Evolutionary conservation across 2,113 vertebrate genomes (phyloP).

Genomic region (Lophotis ruficrista): DNA sequence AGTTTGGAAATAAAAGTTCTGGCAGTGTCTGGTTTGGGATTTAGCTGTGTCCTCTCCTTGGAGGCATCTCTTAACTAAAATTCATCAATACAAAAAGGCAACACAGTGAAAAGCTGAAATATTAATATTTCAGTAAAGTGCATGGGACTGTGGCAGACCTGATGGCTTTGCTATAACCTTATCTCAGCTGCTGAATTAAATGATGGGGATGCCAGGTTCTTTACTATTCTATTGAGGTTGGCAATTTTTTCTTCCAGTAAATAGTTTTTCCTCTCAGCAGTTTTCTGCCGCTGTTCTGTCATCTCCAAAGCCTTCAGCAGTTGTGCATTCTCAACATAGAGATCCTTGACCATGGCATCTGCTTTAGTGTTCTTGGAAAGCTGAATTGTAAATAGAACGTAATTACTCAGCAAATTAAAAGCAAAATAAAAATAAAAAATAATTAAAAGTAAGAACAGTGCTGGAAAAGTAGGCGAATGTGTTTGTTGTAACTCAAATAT

Average conservation of each 20-base stretch:
- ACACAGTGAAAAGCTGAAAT: conserved; percentile 34
- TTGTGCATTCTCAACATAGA: conserved; percentile 91
- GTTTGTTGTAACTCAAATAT: no score
- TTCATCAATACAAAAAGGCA: conserved; percentile 23
- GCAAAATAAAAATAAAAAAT: not conserved
- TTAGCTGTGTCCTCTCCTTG: not conserved
- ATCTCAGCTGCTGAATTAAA: conserved; percentile 69
- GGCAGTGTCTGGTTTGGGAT: conserved; percentile 23
- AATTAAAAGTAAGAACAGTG: not conserved
- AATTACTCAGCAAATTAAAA: not conserved
- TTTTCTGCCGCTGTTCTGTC: conserved; percentile 87
- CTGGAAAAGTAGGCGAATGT: rapidly evolving
- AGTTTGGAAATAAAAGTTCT: not conserved
- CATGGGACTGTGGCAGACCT: not conserved
- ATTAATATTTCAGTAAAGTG: conserved; percentile 67
- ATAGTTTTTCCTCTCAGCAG: conserved; percentile 90
- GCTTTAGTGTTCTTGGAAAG: conserved; percentile 86
- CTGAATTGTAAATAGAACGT: conserved; percentile 60
- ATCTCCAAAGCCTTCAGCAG: conserved; percentile 89
- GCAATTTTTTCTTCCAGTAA: conserved; percentile 93
- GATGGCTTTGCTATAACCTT: conserved; percentile 69
- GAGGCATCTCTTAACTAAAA: not conserved
- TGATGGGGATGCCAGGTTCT: conserved; percentile 81
- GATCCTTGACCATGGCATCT: conserved; percentile 86
- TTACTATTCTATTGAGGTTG: conserved; percentile 90